Base-by-base conservation (phyloP, 2,888 invertebrate species). In the Steinernema hermaphroditum region DNA sequence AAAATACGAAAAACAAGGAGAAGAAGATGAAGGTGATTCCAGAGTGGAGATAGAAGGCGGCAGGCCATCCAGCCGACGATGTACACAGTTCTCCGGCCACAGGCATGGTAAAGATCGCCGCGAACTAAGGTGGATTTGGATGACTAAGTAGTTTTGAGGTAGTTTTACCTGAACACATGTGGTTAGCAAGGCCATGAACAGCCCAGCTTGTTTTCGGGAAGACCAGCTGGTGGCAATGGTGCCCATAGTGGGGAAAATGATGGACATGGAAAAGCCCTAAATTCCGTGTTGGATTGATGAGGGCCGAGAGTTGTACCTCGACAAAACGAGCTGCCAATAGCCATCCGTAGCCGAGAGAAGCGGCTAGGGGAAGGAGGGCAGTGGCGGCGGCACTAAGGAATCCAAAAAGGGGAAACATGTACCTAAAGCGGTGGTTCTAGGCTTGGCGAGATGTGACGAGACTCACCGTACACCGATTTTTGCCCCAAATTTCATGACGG, bases 171-270 rank as follows among this genome's bases (percentile, higher is more conserved):
- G 62, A 29, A 62, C 12, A n/a, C 62, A 62, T 16, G 16, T 16
- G 27, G 8, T 62, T 16, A 27, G 62, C 2, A 62, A 16, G 27
- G 79, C 72, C 24, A 79, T 72, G 29, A 71, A 79, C 2, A 72
- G 70, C 4, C 77, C 78, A 34, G 73, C 73, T 27, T 75, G 72
- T 8, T 62, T 68, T 19, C 74, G 29, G 1, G 76, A 49, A 37
- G 78, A 70, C 79, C 79, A 79, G 37, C 68, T 43, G 27, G 75
- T 71, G 27, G 77, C 68, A 27, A 78, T 75, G 12, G 75, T n/a
- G 12, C 78, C 78, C 29, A 78, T 75, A 9, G 74, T 68, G 8
- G 78, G 76, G 32, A 76, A 77, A 2, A 74, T 44, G 12, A 76
- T 73, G 0, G 76, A 69, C 12, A 75, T 72, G 12, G 74, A 77